Evolutionary conservation across 2,888 invertebrate genomes (phyloP), one percentile per base, ranked within the genome.

Genomic region (Eupeodes latifasciatus): DNA sequence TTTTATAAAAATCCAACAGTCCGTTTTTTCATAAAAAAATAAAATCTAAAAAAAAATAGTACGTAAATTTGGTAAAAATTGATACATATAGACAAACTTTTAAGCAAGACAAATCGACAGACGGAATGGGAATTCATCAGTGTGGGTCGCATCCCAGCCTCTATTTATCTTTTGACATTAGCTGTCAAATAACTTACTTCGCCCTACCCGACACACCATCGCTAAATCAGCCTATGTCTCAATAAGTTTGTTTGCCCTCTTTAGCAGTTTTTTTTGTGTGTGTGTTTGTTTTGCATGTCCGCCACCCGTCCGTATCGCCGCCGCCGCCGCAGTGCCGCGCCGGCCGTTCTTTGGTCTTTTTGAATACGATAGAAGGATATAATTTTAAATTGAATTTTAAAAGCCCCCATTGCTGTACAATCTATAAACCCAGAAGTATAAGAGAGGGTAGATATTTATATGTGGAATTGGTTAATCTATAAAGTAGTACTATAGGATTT

Each of bases 381-480:
- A 59, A 57, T 79, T 83, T 77, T 80, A 77, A 87, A 84, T 87
- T 87, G 84, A 87, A 84, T 87, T 87, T 83, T 80, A 80, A 87
- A 87, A 81, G 62, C 66, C 71, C 61, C 86, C 51, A n/a, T 16
- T 40, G 66, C 44, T 62, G 55, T 10, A n/a, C 40, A 40, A 47
- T 53, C 53, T 53, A 27, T 16, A 36, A 12, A 62, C 44, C 47
- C 53, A 64, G 44, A 53, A 47, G 36, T 66, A 19, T 66, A 5
- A 40, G 40, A 74, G 12, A 61, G 27, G 74, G n/a, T 53, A 47
- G 51, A 5, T 40, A 40, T 40, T 7, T 40, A 5, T 40, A 36
- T 51, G 53, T 74, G 16, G 53, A 36, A 12, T 36, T 53, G 69
- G 69, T 69, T 55, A 69, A 75, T 40, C 80, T 77, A 64, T 71